Evolutionary conservation across 1,140 invertebrate genomes (phyloP).

Genomic region (Agraylea sexmaculata): DNA sequence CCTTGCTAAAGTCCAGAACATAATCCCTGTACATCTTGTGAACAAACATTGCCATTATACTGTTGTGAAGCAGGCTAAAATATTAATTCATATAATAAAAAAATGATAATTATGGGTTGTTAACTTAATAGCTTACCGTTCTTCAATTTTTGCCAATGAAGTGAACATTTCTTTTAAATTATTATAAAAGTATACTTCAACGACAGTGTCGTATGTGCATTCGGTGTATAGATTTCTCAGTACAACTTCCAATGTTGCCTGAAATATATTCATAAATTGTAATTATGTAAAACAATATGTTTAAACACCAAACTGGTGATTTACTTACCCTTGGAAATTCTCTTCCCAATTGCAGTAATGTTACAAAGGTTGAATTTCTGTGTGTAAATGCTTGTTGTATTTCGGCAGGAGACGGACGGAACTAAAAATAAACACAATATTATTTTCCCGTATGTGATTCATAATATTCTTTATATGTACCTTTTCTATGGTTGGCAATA

Average conservation of each 20-base stretch:
- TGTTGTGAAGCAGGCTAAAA: slow-evolving; percentile 10
- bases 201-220: slow-evolving; percentile 1
- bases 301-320: neutral
- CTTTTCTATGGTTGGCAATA: slow-evolving; percentile 4
- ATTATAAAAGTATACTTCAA: slow-evolving; percentile 8
- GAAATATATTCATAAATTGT: slow-evolving; percentile 4
- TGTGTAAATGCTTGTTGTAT: slow-evolving; percentile 1
- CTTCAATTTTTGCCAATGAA: neutral
- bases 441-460: neutral
- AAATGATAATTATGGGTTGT: too few relatives aligned
- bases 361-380: neutral
- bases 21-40: slow-evolving; percentile 11
- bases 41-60: slow-evolving; percentile 11
- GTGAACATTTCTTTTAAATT: slow-evolving; percentile 6
- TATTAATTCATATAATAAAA: too few relatives aligned
- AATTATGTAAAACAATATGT: neutral
- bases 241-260: slow-evolving; percentile 8
- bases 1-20: slow-evolving; percentile 6
- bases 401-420: neutral
- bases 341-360: neutral
- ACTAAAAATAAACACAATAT: slow-evolving; percentile 1
- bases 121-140: too few relatives aligned
- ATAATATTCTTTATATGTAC: slow-evolving; percentile 4
- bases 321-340: slow-evolving; percentile 2
- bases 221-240: neutral